Conservation (phyloP, 2,113 vertebrate species). For the Panurus biarmicus region DNA sequence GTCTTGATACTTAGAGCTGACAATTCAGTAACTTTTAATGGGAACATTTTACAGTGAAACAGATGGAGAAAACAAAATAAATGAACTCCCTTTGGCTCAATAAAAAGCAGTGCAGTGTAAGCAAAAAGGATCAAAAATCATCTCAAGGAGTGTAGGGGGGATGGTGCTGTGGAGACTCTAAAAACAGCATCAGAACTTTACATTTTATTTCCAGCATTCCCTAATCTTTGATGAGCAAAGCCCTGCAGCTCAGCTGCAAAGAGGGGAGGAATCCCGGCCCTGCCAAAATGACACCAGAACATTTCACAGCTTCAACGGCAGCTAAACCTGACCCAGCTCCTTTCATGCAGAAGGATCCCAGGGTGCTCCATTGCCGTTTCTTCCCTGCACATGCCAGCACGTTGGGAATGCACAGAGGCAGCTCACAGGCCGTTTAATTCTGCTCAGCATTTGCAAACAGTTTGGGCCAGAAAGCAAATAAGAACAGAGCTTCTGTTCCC, state of each 20-base stretch:
- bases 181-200: constrained; percentile 14
- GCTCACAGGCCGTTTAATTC: background rate
- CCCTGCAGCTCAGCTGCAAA: background rate
- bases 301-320: background rate
- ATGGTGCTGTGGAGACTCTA: background rate
- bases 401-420: background rate
- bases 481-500: background rate
- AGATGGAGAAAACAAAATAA: constrained; percentile 64
- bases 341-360: background rate
- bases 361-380: background rate
- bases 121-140: constrained; percentile 56
- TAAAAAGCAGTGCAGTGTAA: constrained; percentile 53
- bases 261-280: background rate
- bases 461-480: background rate
- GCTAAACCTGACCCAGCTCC: background rate
- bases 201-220: background rate
- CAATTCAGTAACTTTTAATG: constrained; percentile 59
- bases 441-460: background rate
- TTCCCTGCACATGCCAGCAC: background rate
- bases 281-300: background rate
- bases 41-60: constrained; percentile 54
- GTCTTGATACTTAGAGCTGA: constrained; percentile 39
- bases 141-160: background rate
- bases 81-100: constrained; percentile 45
- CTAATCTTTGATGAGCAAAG: background rate